These are phyloP conservation scores for Hemibagrus guttatus DNA, from an alignment of 2,797 vertebrate species.

Conservation along the genomic window DNA sequence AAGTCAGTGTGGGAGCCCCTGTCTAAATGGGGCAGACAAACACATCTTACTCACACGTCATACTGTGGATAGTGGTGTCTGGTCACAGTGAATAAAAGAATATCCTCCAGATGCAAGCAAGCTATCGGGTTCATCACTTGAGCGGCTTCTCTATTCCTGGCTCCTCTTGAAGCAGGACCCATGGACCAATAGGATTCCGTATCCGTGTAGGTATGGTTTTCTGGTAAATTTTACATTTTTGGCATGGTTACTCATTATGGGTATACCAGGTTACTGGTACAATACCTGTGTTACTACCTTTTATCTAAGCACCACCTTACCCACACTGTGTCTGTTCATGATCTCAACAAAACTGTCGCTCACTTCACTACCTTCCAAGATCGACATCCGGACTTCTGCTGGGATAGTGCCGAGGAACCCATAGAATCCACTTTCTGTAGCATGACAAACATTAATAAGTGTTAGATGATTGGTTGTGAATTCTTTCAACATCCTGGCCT, in stretches of 20 bases:
- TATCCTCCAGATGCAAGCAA: constrained; percentile 74
- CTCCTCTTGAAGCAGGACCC: constrained; percentile 31
- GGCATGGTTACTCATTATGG: not conserved
- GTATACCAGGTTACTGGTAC: constrained; percentile 6
- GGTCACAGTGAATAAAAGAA: constrained; percentile 79
- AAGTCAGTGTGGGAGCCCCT: not conserved
- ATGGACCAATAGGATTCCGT: constrained; percentile 38
- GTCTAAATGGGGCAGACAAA: not conserved
- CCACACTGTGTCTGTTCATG: constrained; percentile 12
- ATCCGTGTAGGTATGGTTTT: constrained; percentile 40
- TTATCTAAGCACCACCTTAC: not conserved
- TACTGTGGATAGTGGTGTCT: constrained; percentile 82
- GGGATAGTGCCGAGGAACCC: constrained; percentile 76
- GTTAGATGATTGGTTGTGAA: not conserved
- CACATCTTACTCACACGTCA: constrained; percentile 78
- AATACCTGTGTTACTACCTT: no score
- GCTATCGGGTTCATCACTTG: constrained; percentile 83
- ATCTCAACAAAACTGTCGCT: constrained; percentile 54
- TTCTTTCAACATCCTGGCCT: constrained; percentile 9
- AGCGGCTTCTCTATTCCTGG: constrained; percentile 27
- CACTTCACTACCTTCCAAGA: constrained; percentile 54
- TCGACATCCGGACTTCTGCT: constrained; percentile 66
- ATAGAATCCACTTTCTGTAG: constrained; percentile 81
- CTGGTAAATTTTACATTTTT: constrained; percentile 42
- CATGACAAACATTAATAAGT: constrained; percentile 31